Evolutionary conservation across 2,113 vertebrate genomes (phyloP), one percentile per base, ranked within the genome.

Genomic region (Tautogolabrus adspersus): DNA sequence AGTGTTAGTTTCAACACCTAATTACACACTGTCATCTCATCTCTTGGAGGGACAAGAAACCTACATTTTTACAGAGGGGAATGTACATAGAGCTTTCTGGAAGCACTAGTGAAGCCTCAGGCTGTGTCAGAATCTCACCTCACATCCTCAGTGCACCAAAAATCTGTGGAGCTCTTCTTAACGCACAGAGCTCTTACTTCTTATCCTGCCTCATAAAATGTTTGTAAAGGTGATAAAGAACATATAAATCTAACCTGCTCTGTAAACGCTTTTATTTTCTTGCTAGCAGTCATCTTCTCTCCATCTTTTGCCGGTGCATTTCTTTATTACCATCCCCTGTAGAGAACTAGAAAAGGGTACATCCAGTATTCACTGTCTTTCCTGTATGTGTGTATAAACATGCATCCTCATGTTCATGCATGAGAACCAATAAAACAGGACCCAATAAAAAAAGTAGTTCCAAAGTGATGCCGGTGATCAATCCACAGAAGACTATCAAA

Each of bases 1-100:
- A 63, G 81, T 78, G 82, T 54, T 51, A 56, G 52, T 67, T 88
- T 66, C 72, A 60, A 84, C 46, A 82, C 49, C 19, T 67, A 59
- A 22, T 56, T 19, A 56, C 23, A 56, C 44, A 66, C 38, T 73
- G 34, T 44, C 22, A 37, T 42, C 70, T 64, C 11, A 72, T 70
- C 40, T 72, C 52, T 59, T 11, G 59, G 40, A 64, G 21, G 13
- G 49, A 55, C 38, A 61, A 38, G 64, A 52, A 23, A 51, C 19
- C 15, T 66, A 5, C 16, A 63, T 23, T 75, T 30, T 52, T 16
- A 38, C 47, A 38, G 58, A 57, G 42, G 57, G 12, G 8, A 66
- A 15, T 62, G 19, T 58, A 19, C 47, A 51, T 11, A n/a, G 18
- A 58, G 49, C n/a, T 16, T 38, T 59, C 22, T 62, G 21, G 57